These are phyloP conservation scores for Arenaria interpres DNA, from an alignment of 2,113 vertebrate genomes.

Conservation along the genomic window DNA sequence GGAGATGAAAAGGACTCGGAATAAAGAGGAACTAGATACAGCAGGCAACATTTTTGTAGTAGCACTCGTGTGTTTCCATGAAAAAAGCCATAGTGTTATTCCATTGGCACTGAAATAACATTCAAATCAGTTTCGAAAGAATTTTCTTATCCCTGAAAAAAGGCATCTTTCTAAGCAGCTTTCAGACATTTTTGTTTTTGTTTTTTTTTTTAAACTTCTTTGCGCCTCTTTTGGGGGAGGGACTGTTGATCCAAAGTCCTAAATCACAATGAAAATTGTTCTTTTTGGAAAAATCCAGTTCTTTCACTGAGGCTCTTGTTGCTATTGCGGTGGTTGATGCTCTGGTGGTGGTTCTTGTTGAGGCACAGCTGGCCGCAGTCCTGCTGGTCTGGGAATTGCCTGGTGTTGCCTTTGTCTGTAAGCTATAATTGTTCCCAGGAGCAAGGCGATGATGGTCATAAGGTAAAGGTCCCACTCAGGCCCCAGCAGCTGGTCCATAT, in stretches of 20 bases:
- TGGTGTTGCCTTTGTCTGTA: conserved; percentile 96
- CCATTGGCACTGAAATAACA: conserved; percentile 79
- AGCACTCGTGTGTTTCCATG: conserved; percentile 64
- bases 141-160: conserved; percentile 83
- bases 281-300: conserved; percentile 59
- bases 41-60: conserved; percentile 68
- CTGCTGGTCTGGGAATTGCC: conserved; percentile 73
- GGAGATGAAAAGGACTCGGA: conserved; percentile 45
- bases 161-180: conserved; percentile 80
- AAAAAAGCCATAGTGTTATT: conserved; percentile 76
- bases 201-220: conserved; percentile 27
- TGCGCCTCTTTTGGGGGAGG: conserved; percentile 63
- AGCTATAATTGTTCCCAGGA: conserved; percentile 94
- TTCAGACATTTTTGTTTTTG: conserved; percentile 56
- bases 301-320: conserved; percentile 32
- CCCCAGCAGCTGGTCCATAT: conserved; percentile 95
- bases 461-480: conserved; percentile 99
- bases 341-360: conserved; percentile 74
- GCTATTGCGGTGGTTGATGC: conserved; percentile 74
- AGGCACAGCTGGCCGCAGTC: conserved; percentile 68
- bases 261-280: conserved; percentile 57
- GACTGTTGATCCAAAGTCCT: conserved; percentile 56
- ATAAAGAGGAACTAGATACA: conserved; percentile 63
- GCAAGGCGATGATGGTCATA: conserved; percentile 95
- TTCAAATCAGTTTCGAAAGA: conserved; percentile 73